phyloP scores from a whole-genome alignment of 2,888 invertebrate species.

The Mystacides longicornis region DNA sequence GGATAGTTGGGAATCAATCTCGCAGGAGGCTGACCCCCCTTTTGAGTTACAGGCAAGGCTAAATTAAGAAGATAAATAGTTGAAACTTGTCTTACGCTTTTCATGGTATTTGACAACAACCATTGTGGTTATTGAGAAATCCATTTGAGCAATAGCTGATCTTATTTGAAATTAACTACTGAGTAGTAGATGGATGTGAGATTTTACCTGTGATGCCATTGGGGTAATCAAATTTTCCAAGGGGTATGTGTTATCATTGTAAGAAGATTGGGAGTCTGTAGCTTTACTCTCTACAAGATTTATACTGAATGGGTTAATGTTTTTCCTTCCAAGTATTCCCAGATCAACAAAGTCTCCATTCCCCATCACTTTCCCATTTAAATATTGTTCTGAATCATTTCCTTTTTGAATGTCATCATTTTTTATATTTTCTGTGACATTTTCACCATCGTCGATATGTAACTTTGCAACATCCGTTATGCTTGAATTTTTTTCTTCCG shows the following conservation, averaged over 20 bases:
- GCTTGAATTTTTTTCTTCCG: constrained; percentile 26
- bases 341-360: constrained; percentile 15
- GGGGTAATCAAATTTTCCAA: constrained; percentile 36
- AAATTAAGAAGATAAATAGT: too few species aligned
- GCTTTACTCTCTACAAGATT: too few species aligned
- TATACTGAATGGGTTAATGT: constrained; percentile 12
- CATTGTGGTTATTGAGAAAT: background rate
- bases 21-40: too few species aligned
- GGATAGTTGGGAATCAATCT: too few species aligned
- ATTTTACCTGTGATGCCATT: constrained; percentile 37
- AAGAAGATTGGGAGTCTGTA: constrained; percentile 34
- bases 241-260: constrained; percentile 42
- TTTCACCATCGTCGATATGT: constrained; percentile 11
- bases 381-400: too few species aligned
- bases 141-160: background rate
- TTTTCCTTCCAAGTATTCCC: constrained; percentile 16
- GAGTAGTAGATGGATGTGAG: too few species aligned
- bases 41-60: too few species aligned
- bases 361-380: too few species aligned
- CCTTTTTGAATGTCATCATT: too few species aligned
- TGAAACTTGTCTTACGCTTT: too few species aligned
- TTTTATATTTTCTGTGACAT: background rate
- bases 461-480: constrained; percentile 17
- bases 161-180: background rate
- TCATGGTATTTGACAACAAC: too few species aligned